These are phyloP conservation scores for Rhodeus uyekii DNA, from an alignment of 2,797 vertebrate genomes.

Conservation along the genomic window DNA sequence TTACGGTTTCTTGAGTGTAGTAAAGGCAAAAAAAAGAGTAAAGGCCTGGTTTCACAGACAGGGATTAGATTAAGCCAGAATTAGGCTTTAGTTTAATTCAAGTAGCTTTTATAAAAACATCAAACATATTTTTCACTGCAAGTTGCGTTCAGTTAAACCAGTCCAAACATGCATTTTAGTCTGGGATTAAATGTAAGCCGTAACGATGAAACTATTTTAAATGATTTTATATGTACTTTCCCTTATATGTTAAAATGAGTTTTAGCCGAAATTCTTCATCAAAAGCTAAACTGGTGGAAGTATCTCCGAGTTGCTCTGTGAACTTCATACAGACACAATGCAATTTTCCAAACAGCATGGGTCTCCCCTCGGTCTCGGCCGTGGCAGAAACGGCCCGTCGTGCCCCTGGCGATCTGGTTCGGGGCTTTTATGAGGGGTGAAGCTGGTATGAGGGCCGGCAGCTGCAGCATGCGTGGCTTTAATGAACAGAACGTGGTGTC, in stretches of 20 bases:
- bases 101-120: no score
- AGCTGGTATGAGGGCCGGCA: slow-evolving; percentile 60
- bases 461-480: slow-evolving; percentile 87
- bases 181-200: no score
- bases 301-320: slow-evolving; percentile 2
- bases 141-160: background rate
- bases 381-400: slow-evolving; percentile 40
- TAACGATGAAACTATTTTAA: background rate
- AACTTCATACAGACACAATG: slow-evolving; percentile 28
- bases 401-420: slow-evolving; percentile 51
- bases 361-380: background rate
- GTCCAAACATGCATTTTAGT: background rate
- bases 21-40: background rate
- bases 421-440: slow-evolving; percentile 43
- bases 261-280: background rate
- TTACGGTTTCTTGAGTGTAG: background rate
- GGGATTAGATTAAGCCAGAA: no score
- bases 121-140: background rate
- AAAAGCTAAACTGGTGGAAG: background rate
- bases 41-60: no score
- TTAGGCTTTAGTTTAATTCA: no score
- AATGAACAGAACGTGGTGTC: slow-evolving; percentile 79
- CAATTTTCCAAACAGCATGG: slow-evolving; percentile 34
- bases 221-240: background rate
- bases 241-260: background rate